Evolutionary conservation across 2,888 invertebrate species (phyloP), one percentile per base, ranked within the genome.

Genomic region (Mycogona germanica): DNA sequence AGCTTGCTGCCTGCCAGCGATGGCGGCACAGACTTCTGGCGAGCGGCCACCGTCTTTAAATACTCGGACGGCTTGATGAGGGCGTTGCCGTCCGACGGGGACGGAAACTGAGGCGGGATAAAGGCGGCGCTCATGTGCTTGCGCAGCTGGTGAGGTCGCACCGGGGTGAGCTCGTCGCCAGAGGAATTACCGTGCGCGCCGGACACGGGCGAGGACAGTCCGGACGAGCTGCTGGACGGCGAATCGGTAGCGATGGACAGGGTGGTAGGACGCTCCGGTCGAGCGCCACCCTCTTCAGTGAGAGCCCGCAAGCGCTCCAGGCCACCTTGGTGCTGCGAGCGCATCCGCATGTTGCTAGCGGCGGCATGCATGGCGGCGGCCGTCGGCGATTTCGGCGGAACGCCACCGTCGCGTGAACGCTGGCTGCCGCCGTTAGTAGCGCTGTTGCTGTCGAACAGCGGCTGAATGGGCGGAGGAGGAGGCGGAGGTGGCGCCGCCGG

Each of bases 41-140:
- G 26, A 25, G 40, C 23, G 7, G 26, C 29, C 19, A 91, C 86
- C 67, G 87, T 87, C 67, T 81, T 81, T 63, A 92, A 73, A 71
- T 91, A 92, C 73, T 92, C 91, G 58, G 88, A 89, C 53, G 91
- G 92, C 67, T 91, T 91, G 68, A 92, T 87, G 61, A 92, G 78
- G 57, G 84, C 80, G 72, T 88, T 84, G 66, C 84, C 82, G 70
- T 81, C 78, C 59, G 76, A 75, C 25, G 68, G 66, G 67, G 79
- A 77, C 53, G 85, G 84, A 73, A 92, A 92, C 71, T 86, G 84
- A 55, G 92, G 91, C 57, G 89, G 91, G 67, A 92, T 82, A 75
- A 92, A 91, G 60, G 91, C 87, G 62, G 88, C 74, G 62, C 81
- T 87, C 68, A 87, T 78, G 70, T 87, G 87, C 72, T 84, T 40